Percentiles rank a stretch among this genome's conserved stretches.
Conservation (phyloP, 2,888 invertebrate genomes). For the Melanophora roralis region DNA sequence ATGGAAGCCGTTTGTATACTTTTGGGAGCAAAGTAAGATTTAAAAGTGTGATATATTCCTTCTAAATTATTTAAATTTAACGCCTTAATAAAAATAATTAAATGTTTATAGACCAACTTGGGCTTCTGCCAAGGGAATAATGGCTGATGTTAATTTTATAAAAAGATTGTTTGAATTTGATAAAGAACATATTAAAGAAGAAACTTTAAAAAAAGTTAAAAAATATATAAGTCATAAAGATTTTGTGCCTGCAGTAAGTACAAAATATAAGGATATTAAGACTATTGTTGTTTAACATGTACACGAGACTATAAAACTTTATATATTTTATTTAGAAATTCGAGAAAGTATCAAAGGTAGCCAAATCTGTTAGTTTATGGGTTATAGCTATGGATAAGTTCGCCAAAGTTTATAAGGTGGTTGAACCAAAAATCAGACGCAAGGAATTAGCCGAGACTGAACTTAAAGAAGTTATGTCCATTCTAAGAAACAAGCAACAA, state of each 20-base stretch:
- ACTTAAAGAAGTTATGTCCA: conserved; percentile 85
- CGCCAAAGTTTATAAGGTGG: conserved; percentile 89
- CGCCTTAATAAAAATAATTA: not conserved
- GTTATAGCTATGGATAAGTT: conserved; percentile 94
- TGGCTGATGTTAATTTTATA: conserved; percentile 90
- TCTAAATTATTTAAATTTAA: not conserved
- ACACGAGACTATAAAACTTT: not conserved
- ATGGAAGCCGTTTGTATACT: conserved; percentile 95
- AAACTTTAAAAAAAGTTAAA: conserved; percentile 86
- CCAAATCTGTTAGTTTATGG: conserved; percentile 94
- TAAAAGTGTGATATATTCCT: too few relatives aligned
- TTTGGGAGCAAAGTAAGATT: conserved; percentile 86
- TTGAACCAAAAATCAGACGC: conserved; percentile 90
- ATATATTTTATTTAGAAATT: conserved; percentile 79
- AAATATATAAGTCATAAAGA: conserved; percentile 90
- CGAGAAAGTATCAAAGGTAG: conserved; percentile 91
- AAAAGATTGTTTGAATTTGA: conserved; percentile 89
- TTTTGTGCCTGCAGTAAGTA: conserved; percentile 85
- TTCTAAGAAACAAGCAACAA: conserved; percentile 87
- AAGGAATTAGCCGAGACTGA: conserved; percentile 88
- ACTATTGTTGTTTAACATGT: too few relatives aligned
- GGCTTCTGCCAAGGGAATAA: conserved; percentile 87
- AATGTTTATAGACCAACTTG: conserved; percentile 86
- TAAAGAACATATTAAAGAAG: conserved; percentile 90
- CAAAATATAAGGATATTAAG: too few relatives aligned